Base-by-base conservation (phyloP, 1,140 invertebrate genomes). In the Eubasilissa regina region DNA sequence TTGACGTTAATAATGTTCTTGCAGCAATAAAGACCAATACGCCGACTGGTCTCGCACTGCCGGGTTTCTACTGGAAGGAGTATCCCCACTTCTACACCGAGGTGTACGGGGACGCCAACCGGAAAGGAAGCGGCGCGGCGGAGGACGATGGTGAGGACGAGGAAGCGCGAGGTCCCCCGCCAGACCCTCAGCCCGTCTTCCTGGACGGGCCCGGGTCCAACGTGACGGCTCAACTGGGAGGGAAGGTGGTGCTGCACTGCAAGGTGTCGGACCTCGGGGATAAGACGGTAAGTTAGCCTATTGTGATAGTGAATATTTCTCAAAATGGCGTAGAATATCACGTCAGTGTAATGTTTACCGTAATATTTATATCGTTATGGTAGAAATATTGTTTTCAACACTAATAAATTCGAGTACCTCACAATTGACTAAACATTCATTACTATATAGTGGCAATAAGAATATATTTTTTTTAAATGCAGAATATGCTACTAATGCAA, bases 141-240 rank as follows among this genome's bases (percentile, higher is more conserved):
- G 68, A 53, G 68, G 68, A 73, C n/a, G 64, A 53, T 1, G 68
- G 48, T n/a, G 68, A n/a, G 60, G 56, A 53, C 11, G 64, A 48
- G 56, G 68, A 48, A 60, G 48, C 10, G 1, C 8, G n/a, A 44
- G 53, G 56, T 48, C 81, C 78, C 10, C 47, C 90, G 8, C 87
- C 89, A 4, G 91, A 91, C 78, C 90, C 90, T 7, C 83, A 87
- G 62, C 90, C 91, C 17, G 90, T 86, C 83, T 91, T 92, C 84
- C 89, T 91, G 74, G 90, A 91, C 84, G 81, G 81, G 48, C 85
- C 87, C 12, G 86, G 88, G 70, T 88, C 87, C 75, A 93, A 92
- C 84, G 86, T 93, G 79, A 93, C 92, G 0, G 90, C 91, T 1
- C 92, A 93, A 73, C 87, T 93, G 6, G 92, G 92, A 3, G 88